Percentiles rank a stretch among this genome's conserved stretches.
Conservation (phyloP, 1,140 invertebrate species). For the Zaprionus gabonicus region DNA sequence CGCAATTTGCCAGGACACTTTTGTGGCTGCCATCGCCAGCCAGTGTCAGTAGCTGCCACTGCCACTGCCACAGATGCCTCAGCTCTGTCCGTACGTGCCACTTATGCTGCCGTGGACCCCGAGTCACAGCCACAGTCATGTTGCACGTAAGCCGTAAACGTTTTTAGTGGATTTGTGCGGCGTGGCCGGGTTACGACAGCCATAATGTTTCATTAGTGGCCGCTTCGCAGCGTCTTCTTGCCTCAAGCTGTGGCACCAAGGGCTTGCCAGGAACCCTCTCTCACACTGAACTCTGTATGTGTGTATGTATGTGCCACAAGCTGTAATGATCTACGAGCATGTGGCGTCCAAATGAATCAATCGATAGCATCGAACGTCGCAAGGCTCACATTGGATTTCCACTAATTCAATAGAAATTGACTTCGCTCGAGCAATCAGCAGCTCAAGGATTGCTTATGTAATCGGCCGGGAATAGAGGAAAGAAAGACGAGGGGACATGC, state of each 20-base stretch:
- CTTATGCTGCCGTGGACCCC: constrained; percentile 56
- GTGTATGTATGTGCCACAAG: constrained; percentile 19
- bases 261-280: too few relatives aligned
- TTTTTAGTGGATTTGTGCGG: constrained; percentile 78
- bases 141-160: constrained; percentile 78
- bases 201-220: constrained; percentile 79
- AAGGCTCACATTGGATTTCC: constrained; percentile 22
- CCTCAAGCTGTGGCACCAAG: constrained; percentile 7
- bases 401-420: constrained; percentile 38
- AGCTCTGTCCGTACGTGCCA: constrained; percentile 61
- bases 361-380: constrained; percentile 24
- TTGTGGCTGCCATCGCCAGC: constrained; percentile 49
- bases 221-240: constrained; percentile 43
- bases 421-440: constrained; percentile 19
- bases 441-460: constrained; percentile 12
- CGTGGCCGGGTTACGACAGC: constrained; percentile 65
- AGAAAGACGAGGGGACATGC: not conserved
- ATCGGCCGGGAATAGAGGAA: not conserved
- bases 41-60: constrained; percentile 1
- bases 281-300: not conserved
- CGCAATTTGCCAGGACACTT: constrained; percentile 68
- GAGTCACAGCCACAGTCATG: constrained; percentile 50
- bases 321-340: constrained; percentile 41
- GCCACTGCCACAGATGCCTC: constrained; percentile 4
- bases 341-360: constrained; percentile 32